Percentiles rank a stretch among this genome's conserved stretches.
These are phyloP conservation scores for Pyrocoelia pectoralis DNA, from an alignment of 2,888 invertebrate genomes.

Conservation along the genomic window DNA sequence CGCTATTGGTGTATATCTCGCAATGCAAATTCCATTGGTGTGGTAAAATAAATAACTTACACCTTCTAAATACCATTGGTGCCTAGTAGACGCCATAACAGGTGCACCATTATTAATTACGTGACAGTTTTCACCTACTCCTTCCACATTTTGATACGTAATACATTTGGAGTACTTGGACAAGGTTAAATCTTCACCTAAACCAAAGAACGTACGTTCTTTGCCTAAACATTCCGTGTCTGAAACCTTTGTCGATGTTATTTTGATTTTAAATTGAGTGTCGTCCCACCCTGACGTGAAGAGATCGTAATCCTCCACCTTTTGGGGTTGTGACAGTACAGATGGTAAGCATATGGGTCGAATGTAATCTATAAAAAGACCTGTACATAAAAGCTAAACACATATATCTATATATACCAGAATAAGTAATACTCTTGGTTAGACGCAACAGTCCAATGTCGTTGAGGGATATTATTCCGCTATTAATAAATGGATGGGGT, in stretches of 20 bases:
- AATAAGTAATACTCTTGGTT: background rate
- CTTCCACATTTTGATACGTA: background rate
- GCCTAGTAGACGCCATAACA: background rate
- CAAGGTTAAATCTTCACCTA: background rate
- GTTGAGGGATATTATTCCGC: background rate
- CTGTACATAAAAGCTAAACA: no score
- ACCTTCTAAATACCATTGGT: constrained; percentile 4
- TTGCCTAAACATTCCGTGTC: background rate
- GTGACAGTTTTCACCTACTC: background rate
- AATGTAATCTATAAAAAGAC: background rate
- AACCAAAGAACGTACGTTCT: no score
- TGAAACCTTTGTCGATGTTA: background rate
- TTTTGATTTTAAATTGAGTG: background rate
- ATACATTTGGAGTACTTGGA: background rate
- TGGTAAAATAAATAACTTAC: background rate
- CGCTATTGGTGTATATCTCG: background rate
- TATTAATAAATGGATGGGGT: background rate
- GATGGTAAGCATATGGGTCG: background rate
- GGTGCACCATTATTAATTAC: background rate
- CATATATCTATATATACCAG: background rate
- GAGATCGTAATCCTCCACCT: background rate
- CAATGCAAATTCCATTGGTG: background rate
- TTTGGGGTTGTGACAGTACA: background rate
- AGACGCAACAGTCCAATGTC: background rate
- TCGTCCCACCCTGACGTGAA: background rate